These are phyloP conservation scores for Argentina silus DNA, from an alignment of 2,797 vertebrate genomes.

Conservation along the genomic window DNA sequence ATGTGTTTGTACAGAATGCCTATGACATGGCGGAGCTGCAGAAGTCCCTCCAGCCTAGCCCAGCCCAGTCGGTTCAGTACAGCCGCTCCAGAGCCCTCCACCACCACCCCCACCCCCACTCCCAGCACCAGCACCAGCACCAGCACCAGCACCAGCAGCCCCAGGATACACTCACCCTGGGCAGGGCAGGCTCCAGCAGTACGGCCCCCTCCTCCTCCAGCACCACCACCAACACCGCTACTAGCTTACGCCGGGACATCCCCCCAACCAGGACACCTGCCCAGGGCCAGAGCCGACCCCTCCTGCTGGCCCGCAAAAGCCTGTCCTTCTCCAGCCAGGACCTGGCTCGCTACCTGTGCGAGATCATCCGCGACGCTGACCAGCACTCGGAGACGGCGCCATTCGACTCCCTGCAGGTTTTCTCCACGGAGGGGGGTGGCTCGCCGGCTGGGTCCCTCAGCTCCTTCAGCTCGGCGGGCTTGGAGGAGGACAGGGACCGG, in stretches of 20 bases:
- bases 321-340: slow-evolving; percentile 76
- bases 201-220: slow-evolving; percentile 42
- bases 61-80: slow-evolving; percentile 80
- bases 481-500: slow-evolving; percentile 63
- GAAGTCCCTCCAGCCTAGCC: slow-evolving; percentile 85
- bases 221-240: slow-evolving; percentile 53
- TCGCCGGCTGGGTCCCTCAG: slow-evolving; percentile 83
- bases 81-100: slow-evolving; percentile 68
- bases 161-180: slow-evolving; percentile 32
- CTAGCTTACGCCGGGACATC: slow-evolving; percentile 62
- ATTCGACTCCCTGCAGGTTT: slow-evolving; percentile 83
- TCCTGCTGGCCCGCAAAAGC: slow-evolving; percentile 68
- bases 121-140: slow-evolving; percentile 53
- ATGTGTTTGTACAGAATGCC: slow-evolving; percentile 74
- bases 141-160: slow-evolving; percentile 62
- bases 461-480: slow-evolving; percentile 79
- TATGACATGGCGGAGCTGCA: slow-evolving; percentile 91
- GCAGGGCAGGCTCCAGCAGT: slow-evolving; percentile 33
- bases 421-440: slow-evolving; percentile 84
- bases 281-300: slow-evolving; percentile 72
- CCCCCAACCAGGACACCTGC: slow-evolving; percentile 66
- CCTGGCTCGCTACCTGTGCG: slow-evolving; percentile 78
- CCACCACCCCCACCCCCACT: slow-evolving; percentile 62
- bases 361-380: slow-evolving; percentile 79
- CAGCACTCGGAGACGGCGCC: slow-evolving; percentile 73